Base-by-base conservation (phyloP, 2,113 vertebrate genomes). In the Hiodon tergisus region DNA sequence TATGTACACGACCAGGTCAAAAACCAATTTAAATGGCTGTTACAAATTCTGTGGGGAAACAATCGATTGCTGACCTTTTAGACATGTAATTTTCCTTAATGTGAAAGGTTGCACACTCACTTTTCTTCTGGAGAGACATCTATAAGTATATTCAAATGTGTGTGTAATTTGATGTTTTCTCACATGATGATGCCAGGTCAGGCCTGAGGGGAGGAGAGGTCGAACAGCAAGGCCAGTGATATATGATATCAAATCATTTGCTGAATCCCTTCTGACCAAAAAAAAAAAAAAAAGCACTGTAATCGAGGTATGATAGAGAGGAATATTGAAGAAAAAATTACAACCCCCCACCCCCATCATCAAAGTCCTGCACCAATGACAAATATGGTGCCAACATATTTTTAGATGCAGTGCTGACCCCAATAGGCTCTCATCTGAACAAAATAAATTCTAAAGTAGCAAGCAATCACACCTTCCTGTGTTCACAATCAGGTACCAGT, bases 261-360 rank as follows among this genome's bases (percentile, higher is more conserved):
- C 53, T 76, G 76, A 73, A 71, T 31, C 31, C 72, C n/a, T 69
- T 55, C 76, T 59, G 65, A 71, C 74, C 69, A 73, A 54, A 46
- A 69, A 3, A 50, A 69, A 72, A 55, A 50, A 70, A 73, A 67
- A 74, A 78, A 50, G 71, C 75, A 53, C 69, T 55, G 13, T 79
- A 72, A 78, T 78, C 67, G 71, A 74, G 65, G 67, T 17, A 54
- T 54, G 71, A 73, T 55, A 76, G 68, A 55, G 14, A 72, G 13
- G n/a, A 46, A 16, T 65, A 52, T 14, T 17, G 83, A 83, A 85
- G 78, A 88, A 84, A 86, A 78, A 71, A 71, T 59, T 9, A 75
- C 85, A 86, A 76, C 82, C 76, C 53, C 6, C 67, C 6, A 71
- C 81, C 62, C 70, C 70, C 31, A 31, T 31, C 31, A 31, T 2